These are phyloP conservation scores for Florisuga fusca DNA, from an alignment of 2,797 vertebrate species.

Conservation along the genomic window DNA sequence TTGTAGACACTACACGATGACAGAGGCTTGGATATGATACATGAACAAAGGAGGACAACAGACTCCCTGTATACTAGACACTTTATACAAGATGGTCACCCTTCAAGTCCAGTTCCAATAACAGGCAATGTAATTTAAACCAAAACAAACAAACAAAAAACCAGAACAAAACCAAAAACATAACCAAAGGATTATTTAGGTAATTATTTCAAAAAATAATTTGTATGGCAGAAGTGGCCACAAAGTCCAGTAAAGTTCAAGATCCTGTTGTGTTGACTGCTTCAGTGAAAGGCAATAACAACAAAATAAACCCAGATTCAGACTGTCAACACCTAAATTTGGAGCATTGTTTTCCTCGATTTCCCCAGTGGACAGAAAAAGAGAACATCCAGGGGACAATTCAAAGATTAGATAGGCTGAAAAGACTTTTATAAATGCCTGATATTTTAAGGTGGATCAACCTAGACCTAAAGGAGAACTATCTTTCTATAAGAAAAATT, in stretches of 20 bases:
- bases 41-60: not conserved
- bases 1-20: not conserved
- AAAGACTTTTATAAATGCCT: not conserved
- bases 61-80: rapidly evolving
- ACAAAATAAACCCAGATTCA: not conserved
- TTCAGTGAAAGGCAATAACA: not conserved
- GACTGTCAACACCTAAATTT: not conserved
- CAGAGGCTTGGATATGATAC: not conserved
- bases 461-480: not conserved
- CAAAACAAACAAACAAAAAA: not conserved
- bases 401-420: not conserved
- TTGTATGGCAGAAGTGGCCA: not conserved
- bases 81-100: not conserved
- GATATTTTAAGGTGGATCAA: not conserved
- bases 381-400: not conserved
- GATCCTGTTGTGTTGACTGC: not conserved
- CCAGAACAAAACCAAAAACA: not conserved
- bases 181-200: not conserved
- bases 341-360: not conserved
- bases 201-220: not conserved
- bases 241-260: not conserved
- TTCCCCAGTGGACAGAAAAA: not conserved
- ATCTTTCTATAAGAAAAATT: not conserved
- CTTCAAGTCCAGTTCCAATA: not conserved
- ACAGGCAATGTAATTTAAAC: not conserved